These are phyloP conservation scores for Drosophila crucigera DNA, from an alignment of 2,888 invertebrate species.

Conservation along the genomic window DNA sequence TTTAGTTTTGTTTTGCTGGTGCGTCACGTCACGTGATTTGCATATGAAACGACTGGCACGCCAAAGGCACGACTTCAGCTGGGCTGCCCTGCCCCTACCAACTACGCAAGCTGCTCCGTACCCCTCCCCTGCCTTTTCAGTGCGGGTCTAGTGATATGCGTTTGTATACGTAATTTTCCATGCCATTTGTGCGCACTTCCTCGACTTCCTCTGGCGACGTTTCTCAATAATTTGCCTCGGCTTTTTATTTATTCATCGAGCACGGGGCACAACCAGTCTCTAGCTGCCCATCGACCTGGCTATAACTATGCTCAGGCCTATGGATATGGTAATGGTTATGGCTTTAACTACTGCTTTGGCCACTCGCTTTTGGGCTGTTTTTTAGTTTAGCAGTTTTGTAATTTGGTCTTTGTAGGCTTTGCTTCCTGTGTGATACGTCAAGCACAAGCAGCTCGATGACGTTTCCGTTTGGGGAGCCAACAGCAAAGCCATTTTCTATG, in stretches of 20 bases:
- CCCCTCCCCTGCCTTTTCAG: neutral
- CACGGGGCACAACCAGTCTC: slow-evolving; percentile 47
- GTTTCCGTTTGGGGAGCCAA: slow-evolving; percentile 36
- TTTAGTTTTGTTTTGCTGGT: slow-evolving; percentile 28
- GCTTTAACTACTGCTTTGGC: slow-evolving; percentile 3
- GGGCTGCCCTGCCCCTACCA: neutral
- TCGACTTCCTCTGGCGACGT: slow-evolving; percentile 55
- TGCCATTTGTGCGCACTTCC: slow-evolving; percentile 65
- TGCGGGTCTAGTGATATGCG: slow-evolving; percentile 23
- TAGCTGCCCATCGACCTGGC: slow-evolving; percentile 31
- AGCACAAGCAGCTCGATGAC: slow-evolving; percentile 36
- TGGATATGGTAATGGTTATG: slow-evolving; percentile 15
- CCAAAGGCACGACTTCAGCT: slow-evolving; percentile 21
- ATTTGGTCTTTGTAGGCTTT: slow-evolving; percentile 60
- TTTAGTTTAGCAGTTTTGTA: slow-evolving; percentile 28
- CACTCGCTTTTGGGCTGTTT: slow-evolving; percentile 8
- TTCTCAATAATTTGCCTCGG: slow-evolving; percentile 55
- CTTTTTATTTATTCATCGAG: slow-evolving; percentile 65
- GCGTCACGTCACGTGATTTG: slow-evolving; percentile 66
- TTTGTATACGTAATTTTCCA: slow-evolving; percentile 52
- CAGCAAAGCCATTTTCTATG: slow-evolving; percentile 17
- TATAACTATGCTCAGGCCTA: slow-evolving; percentile 27
- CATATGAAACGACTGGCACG: slow-evolving; percentile 67
- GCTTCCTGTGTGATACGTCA: slow-evolving; percentile 53
- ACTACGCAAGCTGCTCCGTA: neutral